Evolutionary conservation across 2,888 invertebrate genomes (phyloP), one percentile per base, ranked within the genome.

Genomic region (Aporophyla lueneburgensis): DNA sequence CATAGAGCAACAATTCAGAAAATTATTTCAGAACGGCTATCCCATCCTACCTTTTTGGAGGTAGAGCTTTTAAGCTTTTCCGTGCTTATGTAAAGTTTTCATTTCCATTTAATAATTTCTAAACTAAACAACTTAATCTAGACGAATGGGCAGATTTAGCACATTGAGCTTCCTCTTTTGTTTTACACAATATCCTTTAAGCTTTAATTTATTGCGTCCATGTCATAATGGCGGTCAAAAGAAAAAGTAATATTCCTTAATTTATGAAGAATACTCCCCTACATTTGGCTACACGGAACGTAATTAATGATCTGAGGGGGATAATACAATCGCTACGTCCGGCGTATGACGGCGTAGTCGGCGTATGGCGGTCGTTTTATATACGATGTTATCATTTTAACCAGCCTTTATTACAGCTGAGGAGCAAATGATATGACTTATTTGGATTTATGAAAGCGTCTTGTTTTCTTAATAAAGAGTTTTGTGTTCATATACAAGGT

Each of bases 311-410:
- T 82, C 33, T 61, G 21, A 67, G 74, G 80, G 80, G 74, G 81
- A 80, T 84, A 84, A 80, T 54, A 24, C 54, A 84, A 71, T 71
- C 54, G 40, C 21, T 54, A 80, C 81, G 67, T 82, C 81, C 81
- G 85, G 71, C 46, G 21, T 27, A 40, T 54, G 63, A 49, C 46
- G 51, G 40, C 40, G 46, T 5, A 54, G 51, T 70, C 21, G 27
- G 46, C 24, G 51, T 54, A 46, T 7, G 49, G 3, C 19, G 40
- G 56, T 27, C 40, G 43, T 40, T 54, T 9, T 62, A 71, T 5
- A 21, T 33, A 21, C 7, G 72, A 81, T 80, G 58, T 49, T 84
- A 81, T 74, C 69, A 46, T 54, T 62, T 56, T 33, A 69, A 51
- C 27, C 40, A n/a, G 12, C 24, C 21, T 58, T 74, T 81, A 63